Conservation (phyloP, 2,797 vertebrate genomes). For the Halcyon badia region DNA sequence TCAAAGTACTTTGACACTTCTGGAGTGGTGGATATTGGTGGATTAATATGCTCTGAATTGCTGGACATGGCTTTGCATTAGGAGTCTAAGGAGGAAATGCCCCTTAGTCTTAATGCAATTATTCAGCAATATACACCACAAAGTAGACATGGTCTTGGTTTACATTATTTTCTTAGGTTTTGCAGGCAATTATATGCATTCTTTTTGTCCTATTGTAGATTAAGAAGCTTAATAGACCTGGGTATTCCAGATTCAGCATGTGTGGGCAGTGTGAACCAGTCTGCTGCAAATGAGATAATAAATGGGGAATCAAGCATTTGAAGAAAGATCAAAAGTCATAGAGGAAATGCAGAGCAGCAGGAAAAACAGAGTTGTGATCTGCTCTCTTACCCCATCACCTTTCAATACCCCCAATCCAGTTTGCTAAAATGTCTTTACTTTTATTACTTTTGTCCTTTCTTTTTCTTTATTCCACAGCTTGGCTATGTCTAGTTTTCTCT, state of each 20-base stretch:
- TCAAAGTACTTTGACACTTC: background rate
- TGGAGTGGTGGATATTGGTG: background rate
- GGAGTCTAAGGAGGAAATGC: background rate
- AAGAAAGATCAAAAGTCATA: background rate
- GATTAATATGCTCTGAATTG: no score
- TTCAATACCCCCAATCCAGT: accelerated
- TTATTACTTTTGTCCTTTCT: background rate
- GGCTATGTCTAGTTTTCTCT: background rate
- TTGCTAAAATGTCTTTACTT: background rate
- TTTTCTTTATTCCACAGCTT: background rate
- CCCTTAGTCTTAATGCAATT: background rate
- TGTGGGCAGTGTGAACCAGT: background rate
- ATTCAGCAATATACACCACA: accelerated
- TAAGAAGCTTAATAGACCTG: background rate
- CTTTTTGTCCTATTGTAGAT: background rate
- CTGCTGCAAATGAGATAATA: background rate
- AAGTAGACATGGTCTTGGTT: background rate
- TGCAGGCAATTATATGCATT: background rate
- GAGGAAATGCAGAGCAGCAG: background rate
- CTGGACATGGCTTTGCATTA: no score
- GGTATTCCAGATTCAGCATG: background rate
- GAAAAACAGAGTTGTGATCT: background rate
- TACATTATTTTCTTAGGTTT: background rate
- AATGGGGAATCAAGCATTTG: background rate
- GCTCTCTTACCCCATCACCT: background rate